A percentile compares a stretch with the other conserved stretches of the same genome.
Evolutionary conservation across 2,888 invertebrate genomes (phyloP).

Genomic region (Buathra laborator): DNA sequence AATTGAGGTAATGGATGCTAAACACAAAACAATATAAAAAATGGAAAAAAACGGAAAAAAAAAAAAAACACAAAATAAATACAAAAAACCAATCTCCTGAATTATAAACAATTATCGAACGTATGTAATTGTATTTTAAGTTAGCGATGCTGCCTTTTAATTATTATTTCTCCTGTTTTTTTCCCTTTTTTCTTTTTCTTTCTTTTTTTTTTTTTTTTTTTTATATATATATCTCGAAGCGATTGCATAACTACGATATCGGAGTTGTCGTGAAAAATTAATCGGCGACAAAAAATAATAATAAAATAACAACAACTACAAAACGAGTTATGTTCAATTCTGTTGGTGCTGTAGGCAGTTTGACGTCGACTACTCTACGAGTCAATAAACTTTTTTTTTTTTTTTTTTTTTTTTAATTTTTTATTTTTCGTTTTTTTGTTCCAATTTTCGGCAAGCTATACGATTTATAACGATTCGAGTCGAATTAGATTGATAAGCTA

Average conservation of each 20-base stretch:
- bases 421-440: conserved; percentile 62
- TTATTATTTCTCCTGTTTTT: conserved; percentile 76
- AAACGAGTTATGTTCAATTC: conserved; percentile 57
- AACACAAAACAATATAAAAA: conserved; percentile 57
- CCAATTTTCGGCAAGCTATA: conserved; percentile 64
- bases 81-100: conserved; percentile 82
- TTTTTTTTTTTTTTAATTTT: conserved; percentile 46
- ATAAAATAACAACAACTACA: conserved; percentile 59
- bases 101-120: conserved; percentile 78
- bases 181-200: conserved; percentile 74
- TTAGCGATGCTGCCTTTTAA: conserved; percentile 83
- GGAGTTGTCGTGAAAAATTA: conserved; percentile 25
- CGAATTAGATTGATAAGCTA: conserved; percentile 58
- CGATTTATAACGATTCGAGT: conserved; percentile 60
- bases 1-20: conserved; percentile 82
- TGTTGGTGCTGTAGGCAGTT: conserved; percentile 75
- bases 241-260: conserved; percentile 38
- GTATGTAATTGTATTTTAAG: conserved; percentile 80
- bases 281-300: conserved; percentile 61
- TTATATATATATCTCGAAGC: conserved; percentile 56
- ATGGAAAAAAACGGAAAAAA: conserved; percentile 68
- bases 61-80: conserved; percentile 74
- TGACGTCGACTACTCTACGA: conserved; percentile 66
- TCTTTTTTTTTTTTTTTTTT: conserved; percentile 71
- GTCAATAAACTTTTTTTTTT: conserved; percentile 58